Evolutionary conservation across 2,888 invertebrate species (phyloP).

Genomic region (Drosophila silvestris): DNA sequence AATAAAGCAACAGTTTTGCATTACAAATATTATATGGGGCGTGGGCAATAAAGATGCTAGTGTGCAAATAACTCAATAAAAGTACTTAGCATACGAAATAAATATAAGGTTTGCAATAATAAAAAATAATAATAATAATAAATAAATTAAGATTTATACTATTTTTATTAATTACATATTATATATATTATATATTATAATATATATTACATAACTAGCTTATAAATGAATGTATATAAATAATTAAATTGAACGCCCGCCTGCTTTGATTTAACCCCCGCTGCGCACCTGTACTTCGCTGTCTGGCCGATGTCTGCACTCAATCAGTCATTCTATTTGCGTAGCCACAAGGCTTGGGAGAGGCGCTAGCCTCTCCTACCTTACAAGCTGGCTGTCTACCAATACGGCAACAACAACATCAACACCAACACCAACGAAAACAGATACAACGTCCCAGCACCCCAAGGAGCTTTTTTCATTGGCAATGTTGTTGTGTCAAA

Average conservation of each 20-base stretch:
- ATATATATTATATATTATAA: not conserved
- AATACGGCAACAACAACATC: slow-evolving; percentile 23
- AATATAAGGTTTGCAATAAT: no score
- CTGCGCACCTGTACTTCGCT: slow-evolving; percentile 46
- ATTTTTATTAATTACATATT: not conserved
- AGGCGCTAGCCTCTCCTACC: slow-evolving; percentile 4
- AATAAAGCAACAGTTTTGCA: slow-evolving; percentile 55
- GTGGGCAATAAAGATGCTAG: not conserved
- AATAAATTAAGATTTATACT: not conserved
- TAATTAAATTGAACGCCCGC: not conserved
- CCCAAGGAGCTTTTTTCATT: slow-evolving; percentile 53
- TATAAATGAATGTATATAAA: not conserved
- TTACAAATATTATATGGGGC: slow-evolving; percentile 39
- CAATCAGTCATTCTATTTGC: slow-evolving; percentile 57
- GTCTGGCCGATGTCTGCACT: slow-evolving; percentile 71
- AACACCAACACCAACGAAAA: slow-evolving; percentile 18
- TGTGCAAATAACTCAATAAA: not conserved
- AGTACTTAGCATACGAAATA: not conserved
- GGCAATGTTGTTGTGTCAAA: slow-evolving; percentile 49
- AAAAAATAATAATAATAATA: not conserved
- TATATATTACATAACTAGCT: not conserved
- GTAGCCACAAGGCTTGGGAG: slow-evolving; percentile 25
- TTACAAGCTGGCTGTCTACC: slow-evolving; percentile 6
- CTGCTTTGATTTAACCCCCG: not conserved
- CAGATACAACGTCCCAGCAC: slow-evolving; percentile 20